Evolutionary conservation across 2,888 invertebrate genomes (phyloP).

Genomic region (Oxystoma pomonae): DNA sequence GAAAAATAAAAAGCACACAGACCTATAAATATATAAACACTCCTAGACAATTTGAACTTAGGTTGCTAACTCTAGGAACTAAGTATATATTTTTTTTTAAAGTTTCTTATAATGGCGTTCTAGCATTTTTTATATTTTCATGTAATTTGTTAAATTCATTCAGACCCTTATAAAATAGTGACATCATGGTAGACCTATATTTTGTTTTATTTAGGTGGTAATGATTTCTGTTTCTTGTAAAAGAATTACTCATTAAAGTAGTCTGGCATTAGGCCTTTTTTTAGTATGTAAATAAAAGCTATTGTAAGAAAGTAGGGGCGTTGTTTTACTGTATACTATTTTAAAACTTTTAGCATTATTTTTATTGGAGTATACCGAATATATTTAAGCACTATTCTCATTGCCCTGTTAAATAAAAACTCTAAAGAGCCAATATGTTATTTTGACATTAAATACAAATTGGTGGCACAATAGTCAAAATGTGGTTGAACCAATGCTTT

Average conservation of each 20-base stretch:
- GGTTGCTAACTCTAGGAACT: too few relatives aligned
- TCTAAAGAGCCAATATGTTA: background rate
- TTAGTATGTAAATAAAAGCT: background rate
- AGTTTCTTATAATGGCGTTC: background rate
- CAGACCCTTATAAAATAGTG: background rate
- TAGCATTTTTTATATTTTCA: background rate
- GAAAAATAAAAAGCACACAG: too few relatives aligned
- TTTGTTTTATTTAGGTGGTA: background rate
- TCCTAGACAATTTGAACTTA: too few relatives aligned
- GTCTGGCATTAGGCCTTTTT: background rate
- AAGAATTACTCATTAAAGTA: background rate
- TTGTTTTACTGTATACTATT: too few relatives aligned
- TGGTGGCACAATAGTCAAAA: too few relatives aligned
- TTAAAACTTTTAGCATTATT: too few relatives aligned
- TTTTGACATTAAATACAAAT: too few relatives aligned
- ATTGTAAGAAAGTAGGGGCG: too few relatives aligned
- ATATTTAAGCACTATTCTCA: background rate
- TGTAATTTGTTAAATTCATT: background rate
- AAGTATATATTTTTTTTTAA: background rate
- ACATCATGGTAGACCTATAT: background rate
- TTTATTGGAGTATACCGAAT: too few relatives aligned
- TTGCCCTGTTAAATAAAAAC: background rate
- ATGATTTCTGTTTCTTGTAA: background rate
- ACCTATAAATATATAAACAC: too few relatives aligned
- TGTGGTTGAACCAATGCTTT: background rate